Conservation (phyloP, 37 sponge, comb jelly and placozoan species). For the Amphimedon queenslandica region DNA sequence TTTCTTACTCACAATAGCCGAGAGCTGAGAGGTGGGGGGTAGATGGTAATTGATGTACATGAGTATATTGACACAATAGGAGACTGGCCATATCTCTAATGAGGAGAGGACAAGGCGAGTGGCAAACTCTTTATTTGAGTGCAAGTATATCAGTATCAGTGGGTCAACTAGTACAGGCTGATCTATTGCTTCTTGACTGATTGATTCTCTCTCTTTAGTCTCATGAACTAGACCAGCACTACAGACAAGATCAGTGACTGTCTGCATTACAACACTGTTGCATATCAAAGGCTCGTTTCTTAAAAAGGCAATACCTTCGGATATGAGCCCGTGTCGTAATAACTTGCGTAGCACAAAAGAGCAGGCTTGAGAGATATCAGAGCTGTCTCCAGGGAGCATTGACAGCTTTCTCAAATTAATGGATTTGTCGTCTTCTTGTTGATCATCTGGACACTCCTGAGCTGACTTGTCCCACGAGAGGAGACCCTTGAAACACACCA, state of each 20-base stretch:
- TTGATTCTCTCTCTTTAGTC: neutral
- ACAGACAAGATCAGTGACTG: conserved; percentile 13
- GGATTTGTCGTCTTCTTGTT: neutral
- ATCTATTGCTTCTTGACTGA: conserved; percentile 1
- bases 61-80: conserved; percentile 37
- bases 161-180: neutral
- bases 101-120: conserved; percentile 43
- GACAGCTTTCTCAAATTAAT: conserved; percentile 17
- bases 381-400: conserved; percentile 14
- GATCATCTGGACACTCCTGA: neutral
- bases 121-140: conserved; percentile 37
- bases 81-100: conserved; percentile 48
- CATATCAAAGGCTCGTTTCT: conserved; percentile 24
- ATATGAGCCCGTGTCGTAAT: conserved; percentile 6
- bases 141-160: conserved; percentile 32
- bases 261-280: neutral
- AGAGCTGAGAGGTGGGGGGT: conserved; percentile 27
- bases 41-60: conserved; percentile 38
- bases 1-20: conserved; percentile 5
- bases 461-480: conserved; percentile 19
- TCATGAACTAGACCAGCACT: conserved; percentile 15
- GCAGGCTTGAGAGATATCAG: conserved; percentile 34
- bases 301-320: conserved; percentile 24
- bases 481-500: conserved; percentile 16
- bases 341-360: conserved; percentile 17